Conservation (phyloP, 2,888 invertebrate species). For the Lepidocyrtinus sp. region DNA sequence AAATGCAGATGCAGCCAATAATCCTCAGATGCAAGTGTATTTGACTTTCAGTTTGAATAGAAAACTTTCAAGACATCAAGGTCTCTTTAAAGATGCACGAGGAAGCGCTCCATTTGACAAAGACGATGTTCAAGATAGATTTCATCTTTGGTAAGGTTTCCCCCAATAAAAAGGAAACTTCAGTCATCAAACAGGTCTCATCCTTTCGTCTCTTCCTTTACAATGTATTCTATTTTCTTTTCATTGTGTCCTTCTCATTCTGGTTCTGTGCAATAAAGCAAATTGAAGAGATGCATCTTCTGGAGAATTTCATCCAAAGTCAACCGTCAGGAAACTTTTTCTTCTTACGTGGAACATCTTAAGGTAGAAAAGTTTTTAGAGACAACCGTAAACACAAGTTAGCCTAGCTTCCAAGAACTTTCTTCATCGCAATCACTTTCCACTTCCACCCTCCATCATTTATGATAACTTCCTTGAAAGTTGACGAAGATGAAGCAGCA, state of each 20-base stretch:
- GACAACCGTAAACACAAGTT: background rate
- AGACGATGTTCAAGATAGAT: background rate
- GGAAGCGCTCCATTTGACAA: no score
- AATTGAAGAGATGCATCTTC: background rate
- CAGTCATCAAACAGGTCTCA: background rate
- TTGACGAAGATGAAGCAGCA: conserved; percentile 42
- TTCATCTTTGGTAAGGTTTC: no score
- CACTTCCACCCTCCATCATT: background rate
- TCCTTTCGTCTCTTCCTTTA: no score
- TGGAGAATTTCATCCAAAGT: conserved; percentile 2
- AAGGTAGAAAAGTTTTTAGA: no score
- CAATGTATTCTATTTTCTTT: background rate
- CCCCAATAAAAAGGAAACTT: no score
- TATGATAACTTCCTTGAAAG: background rate
- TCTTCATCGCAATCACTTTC: no score
- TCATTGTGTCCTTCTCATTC: background rate
- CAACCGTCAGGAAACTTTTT: conserved; percentile 15
- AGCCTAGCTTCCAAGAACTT: background rate
- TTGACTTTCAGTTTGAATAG: background rate
- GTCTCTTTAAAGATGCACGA: background rate
- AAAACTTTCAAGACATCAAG: background rate
- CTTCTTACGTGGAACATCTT: no score
- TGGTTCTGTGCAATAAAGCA: background rate
- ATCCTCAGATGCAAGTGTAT: background rate
- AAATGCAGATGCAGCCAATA: background rate